phyloP scores from a whole-genome alignment of 1,140 invertebrate species.

The Drosophila lowei region DNA sequence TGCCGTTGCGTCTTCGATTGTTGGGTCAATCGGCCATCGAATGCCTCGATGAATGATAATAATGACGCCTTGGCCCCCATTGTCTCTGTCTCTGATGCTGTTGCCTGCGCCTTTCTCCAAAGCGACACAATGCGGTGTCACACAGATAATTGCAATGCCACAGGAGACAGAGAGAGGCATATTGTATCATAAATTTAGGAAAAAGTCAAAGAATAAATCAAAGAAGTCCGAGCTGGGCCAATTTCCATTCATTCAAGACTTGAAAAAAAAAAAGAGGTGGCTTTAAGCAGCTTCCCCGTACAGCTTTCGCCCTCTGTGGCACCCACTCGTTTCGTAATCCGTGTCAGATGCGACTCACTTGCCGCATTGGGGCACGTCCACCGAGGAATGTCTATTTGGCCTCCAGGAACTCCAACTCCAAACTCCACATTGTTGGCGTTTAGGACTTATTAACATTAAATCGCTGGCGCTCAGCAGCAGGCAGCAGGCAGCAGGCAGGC shows the following conservation, averaged over 20 bases:
- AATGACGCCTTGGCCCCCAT: not conserved
- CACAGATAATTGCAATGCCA: not conserved
- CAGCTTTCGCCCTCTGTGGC: not conserved
- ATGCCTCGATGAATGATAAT: not conserved
- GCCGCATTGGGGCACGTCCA: constrained; percentile 60
- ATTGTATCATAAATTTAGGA: too few relatives aligned
- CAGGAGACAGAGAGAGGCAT: too few relatives aligned
- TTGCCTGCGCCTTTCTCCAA: too few relatives aligned
- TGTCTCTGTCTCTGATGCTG: too few relatives aligned
- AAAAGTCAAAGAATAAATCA: too few relatives aligned
- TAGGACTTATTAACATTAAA: constrained; percentile 77
- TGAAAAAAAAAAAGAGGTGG: too few relatives aligned
- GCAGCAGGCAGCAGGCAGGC: not conserved
- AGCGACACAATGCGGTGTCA: not conserved
- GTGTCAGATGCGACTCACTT: constrained; percentile 54
- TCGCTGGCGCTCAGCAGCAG: constrained; percentile 47
- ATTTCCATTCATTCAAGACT: too few relatives aligned
- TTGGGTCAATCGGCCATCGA: constrained; percentile 74
- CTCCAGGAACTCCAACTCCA: constrained; percentile 25
- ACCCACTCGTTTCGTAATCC: constrained; percentile 56
- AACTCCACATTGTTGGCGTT: constrained; percentile 63
- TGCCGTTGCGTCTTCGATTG: constrained; percentile 64
- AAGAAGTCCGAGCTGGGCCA: too few relatives aligned
- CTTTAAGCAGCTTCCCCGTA: not conserved
- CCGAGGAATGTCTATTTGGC: constrained; percentile 73